These are phyloP conservation scores for Pygocentrus nattereri DNA, from an alignment of 2,797 vertebrate genomes.

Conservation along the genomic window DNA sequence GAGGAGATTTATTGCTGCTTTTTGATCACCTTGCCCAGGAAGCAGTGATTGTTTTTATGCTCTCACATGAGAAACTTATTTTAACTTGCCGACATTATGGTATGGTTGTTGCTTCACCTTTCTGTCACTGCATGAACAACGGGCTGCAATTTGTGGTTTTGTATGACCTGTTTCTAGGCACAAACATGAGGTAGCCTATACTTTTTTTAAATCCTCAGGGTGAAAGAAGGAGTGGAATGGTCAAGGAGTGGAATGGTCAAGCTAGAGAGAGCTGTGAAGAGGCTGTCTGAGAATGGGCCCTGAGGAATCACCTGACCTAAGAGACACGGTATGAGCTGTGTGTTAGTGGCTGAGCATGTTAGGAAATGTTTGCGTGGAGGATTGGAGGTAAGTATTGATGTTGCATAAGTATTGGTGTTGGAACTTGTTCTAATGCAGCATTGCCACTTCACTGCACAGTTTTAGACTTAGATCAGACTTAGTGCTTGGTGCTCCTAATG, in stretches of 20 bases:
- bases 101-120: not conserved
- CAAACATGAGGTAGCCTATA: not conserved
- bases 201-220: not conserved
- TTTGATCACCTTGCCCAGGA: not conserved
- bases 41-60: not conserved
- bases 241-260: not conserved
- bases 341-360: not conserved
- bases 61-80: not conserved
- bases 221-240: not conserved
- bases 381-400: too few species aligned
- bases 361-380: not conserved
- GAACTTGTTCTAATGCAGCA: too few species aligned
- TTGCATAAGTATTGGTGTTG: too few species aligned
- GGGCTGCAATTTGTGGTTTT: not conserved
- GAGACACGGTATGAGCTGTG: constrained; percentile 54
- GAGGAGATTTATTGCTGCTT: not conserved
- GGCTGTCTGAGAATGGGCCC: constrained; percentile 56
- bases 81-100: too few species aligned
- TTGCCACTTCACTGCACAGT: not conserved
- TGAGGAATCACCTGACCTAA: constrained; percentile 42
- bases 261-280: constrained; percentile 44
- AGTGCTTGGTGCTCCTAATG: not conserved
- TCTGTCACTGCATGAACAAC: not conserved
- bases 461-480: not conserved
- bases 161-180: not conserved